Evolutionary conservation across 2,113 vertebrate species (phyloP), one percentile per base, ranked within the genome.

Genomic region (Caranx melampygus): DNA sequence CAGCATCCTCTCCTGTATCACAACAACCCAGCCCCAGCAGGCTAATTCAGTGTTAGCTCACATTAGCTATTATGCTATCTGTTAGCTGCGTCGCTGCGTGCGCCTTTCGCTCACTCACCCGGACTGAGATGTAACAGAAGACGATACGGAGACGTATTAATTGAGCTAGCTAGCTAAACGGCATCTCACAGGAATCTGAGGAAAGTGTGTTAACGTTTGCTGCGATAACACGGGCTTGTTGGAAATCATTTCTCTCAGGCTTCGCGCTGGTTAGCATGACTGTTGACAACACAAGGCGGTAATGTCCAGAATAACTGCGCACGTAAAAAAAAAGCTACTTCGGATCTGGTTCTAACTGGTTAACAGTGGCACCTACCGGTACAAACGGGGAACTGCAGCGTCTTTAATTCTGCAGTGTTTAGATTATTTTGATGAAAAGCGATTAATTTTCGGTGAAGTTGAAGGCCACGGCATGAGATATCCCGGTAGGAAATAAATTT

Each of bases 221-320:
- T 61, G 76, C 60, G 37, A 60, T 65, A 69, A 72, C 44, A 51
- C 21, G 31, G 69, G 64, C 55, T 75, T 55, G 66, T 31, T 79
- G 83, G 69, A 76, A 85, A 86, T 88, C 94, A 94, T 94, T 52
- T 90, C 89, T 87, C 72, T 58, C 51, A 35, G 75, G 61, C 44
- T 75, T 67, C 54, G 55, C 59, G 58, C 40, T 85, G 74, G 71
- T 77, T 90, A 87, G 81, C 84, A 73, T 79, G 18, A 33, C 66
- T 82, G 79, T 65, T 90, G 83, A 82, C 83, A 87, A 82, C 75
- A 81, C 69, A 54, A 3, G 18, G 74, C 31, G 14, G 79, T 92
- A 90, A 86, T 69, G 57, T 7, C 1, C 1, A 1, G 34, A 88
- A 18, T 57, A 91, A 79, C 8, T 2, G 90, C 89, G 91, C 90